Evolutionary conservation across 2,113 vertebrate genomes (phyloP).

Genomic region (Scortum barcoo): DNA sequence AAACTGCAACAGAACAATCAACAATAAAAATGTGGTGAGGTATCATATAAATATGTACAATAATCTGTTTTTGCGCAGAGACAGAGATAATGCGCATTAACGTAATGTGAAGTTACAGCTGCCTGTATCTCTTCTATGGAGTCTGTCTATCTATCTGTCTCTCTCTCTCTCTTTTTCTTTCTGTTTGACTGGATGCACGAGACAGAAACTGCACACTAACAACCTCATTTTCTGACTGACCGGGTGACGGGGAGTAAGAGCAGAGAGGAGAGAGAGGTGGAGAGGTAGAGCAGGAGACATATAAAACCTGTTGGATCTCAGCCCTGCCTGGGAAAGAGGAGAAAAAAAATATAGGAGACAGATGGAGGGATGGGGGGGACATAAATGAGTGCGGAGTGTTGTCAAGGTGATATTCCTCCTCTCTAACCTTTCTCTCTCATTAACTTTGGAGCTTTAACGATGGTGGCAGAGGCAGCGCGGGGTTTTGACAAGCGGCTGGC

Average conservation of each 20-base stretch:
- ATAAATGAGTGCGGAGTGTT: constrained; percentile 73
- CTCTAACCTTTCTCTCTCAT: constrained; percentile 80
- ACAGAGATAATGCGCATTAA: too few relatives aligned
- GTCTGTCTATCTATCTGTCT: not conserved
- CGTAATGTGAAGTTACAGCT: not conserved
- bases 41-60: too few relatives aligned
- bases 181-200: constrained; percentile 47
- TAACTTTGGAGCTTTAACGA: constrained; percentile 78
- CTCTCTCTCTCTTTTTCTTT: not conserved
- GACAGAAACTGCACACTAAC: constrained; percentile 72
- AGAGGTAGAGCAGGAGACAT: constrained; percentile 56
- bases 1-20: too few relatives aligned
- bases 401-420: constrained; percentile 79
- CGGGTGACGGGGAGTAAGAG: constrained; percentile 58
- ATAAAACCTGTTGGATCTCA: constrained; percentile 76
- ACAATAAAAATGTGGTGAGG: too few relatives aligned
- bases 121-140: not conserved
- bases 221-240: constrained; percentile 79
- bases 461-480: constrained; percentile 57
- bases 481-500: constrained; percentile 66
- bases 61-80: too few relatives aligned
- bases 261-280: constrained; percentile 57
- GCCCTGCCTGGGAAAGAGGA: constrained; percentile 48
- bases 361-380: constrained; percentile 64
- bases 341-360: constrained; percentile 64